Percentiles rank a stretch among this genome's conserved stretches.
Evolutionary conservation across 2,113 vertebrate genomes (phyloP).

Genomic region (Heliornis fulica): DNA sequence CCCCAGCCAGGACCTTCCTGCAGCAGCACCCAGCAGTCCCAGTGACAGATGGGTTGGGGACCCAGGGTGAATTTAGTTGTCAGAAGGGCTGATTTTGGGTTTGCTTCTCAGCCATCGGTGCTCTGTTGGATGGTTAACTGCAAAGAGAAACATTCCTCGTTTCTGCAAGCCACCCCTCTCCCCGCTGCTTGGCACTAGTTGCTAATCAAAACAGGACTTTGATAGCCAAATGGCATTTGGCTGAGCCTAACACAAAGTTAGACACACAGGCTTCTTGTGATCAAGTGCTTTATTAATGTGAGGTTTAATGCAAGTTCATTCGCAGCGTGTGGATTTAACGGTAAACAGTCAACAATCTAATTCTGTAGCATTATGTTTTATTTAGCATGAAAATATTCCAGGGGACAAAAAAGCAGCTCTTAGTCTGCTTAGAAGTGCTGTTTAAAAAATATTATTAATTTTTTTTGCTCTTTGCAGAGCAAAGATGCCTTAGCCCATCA

Average conservation of each 20-base stretch:
- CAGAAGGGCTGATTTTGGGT: neutral
- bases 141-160: neutral
- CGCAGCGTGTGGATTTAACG: neutral
- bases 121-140: conserved; percentile 18
- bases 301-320: conserved; percentile 39
- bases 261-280: conserved; percentile 31
- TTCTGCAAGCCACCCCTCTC: conserved; percentile 35
- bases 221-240: conserved; percentile 56
- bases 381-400: conserved; percentile 44
- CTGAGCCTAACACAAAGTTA: conserved; percentile 29
- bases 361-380: conserved; percentile 12
- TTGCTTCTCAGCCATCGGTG: neutral
- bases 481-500: neutral
- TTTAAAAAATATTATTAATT: neutral
- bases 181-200: conserved; percentile 30
- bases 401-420: neutral
- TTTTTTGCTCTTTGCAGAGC: neutral
- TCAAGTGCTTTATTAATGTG: conserved; percentile 29
- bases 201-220: conserved; percentile 58
- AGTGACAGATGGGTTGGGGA: neutral
- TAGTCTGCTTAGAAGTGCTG: neutral
- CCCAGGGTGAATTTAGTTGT: rapidly evolving
- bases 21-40: rapidly evolving
- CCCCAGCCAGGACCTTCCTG: neutral
- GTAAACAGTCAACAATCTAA: conserved; percentile 1